These are phyloP conservation scores for Irena cyanogastra DNA, from an alignment of 2,113 vertebrate species.

Conservation along the genomic window DNA sequence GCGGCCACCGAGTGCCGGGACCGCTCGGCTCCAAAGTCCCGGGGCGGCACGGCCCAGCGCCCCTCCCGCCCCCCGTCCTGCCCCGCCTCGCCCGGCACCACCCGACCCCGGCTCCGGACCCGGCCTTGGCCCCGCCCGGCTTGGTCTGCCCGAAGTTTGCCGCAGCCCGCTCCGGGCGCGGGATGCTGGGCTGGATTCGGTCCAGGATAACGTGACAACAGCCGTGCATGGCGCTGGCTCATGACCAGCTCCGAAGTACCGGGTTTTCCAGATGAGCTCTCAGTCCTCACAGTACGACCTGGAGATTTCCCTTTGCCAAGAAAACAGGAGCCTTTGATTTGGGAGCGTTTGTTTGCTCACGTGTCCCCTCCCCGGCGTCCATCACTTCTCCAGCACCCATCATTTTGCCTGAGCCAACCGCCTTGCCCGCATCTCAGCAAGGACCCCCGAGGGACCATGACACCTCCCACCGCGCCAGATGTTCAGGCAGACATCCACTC, in stretches of 20 bases:
- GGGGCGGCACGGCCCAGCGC: neutral
- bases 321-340: neutral
- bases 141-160: accelerated
- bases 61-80: neutral
- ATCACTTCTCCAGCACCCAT: neutral
- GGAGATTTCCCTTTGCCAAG: neutral
- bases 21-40: neutral
- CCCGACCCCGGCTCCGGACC: neutral
- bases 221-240: accelerated
- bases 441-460: neutral
- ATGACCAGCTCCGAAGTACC: accelerated
- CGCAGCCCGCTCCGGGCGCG: neutral
- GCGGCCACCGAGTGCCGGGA: accelerated
- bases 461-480: accelerated
- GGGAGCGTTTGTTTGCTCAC: neutral
- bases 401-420: accelerated
- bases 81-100: neutral
- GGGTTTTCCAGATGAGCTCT: accelerated
- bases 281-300: too few species aligned
- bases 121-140: neutral
- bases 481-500: neutral
- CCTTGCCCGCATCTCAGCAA: neutral
- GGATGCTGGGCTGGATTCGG: neutral
- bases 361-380: accelerated
- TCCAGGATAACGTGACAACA: accelerated